A percentile compares a stretch with the other conserved stretches of the same genome.
These are phyloP conservation scores for Ariopsis seemanni DNA, from an alignment of 2,113 vertebrate genomes.

Conservation along the genomic window DNA sequence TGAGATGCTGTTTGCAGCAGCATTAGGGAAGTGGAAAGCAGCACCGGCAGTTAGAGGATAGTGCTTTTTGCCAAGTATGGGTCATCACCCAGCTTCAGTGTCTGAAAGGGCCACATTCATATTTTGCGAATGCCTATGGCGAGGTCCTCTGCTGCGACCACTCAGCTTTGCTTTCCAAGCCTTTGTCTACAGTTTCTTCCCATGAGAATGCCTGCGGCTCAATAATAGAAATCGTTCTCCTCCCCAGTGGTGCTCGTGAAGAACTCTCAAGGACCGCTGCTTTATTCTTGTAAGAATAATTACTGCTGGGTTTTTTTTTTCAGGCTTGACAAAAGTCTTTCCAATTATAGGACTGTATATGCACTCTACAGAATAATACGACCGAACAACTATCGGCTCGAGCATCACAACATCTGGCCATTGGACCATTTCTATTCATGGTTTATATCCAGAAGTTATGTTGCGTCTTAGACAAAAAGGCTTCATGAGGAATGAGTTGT, in stretches of 20 bases:
- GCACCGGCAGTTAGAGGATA: slow-evolving; percentile 44
- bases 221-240: slow-evolving; percentile 56
- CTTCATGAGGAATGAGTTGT: neutral
- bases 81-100: slow-evolving; percentile 66
- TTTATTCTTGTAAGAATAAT: slow-evolving; percentile 36
- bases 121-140: slow-evolving; percentile 62
- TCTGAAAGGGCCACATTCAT: slow-evolving; percentile 64
- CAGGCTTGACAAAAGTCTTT: too few species aligned
- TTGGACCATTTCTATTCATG: neutral
- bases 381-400: too few species aligned
- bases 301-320: neutral
- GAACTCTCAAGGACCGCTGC: slow-evolving; percentile 28
- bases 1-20: slow-evolving; percentile 57
- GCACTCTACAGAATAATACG: neutral
- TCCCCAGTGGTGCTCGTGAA: slow-evolving; percentile 37
- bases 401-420: neutral
- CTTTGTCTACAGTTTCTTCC: slow-evolving; percentile 67
- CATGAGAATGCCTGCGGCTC: slow-evolving; percentile 57
- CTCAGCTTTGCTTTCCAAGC: slow-evolving; percentile 58
- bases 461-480: neutral
- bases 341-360: neutral
- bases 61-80: slow-evolving; percentile 64
- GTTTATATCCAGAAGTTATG: neutral
- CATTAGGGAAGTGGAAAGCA: slow-evolving; percentile 29
- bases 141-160: slow-evolving; percentile 54